Evolutionary conservation across 1,140 invertebrate genomes (phyloP).

Genomic region (Magallana gigas): DNA sequence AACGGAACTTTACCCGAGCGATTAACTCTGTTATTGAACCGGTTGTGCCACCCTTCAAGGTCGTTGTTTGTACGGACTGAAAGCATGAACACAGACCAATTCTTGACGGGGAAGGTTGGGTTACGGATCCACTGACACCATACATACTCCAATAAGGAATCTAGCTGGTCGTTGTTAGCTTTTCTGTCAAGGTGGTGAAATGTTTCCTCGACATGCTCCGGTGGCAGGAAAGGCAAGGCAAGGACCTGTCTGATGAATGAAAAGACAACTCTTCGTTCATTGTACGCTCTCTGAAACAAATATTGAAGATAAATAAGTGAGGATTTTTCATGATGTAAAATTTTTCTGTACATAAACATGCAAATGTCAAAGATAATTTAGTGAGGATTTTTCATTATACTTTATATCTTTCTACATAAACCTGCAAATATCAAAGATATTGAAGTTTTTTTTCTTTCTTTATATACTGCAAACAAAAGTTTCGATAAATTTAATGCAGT

Average conservation of each 20-base stretch:
- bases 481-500: neutral
- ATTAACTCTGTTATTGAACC: too few relatives aligned
- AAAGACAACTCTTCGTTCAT: slow-evolving; percentile 14
- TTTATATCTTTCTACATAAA: too few relatives aligned
- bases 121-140: slow-evolving; percentile 23
- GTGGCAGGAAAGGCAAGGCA: slow-evolving; percentile 36
- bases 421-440: too few relatives aligned
- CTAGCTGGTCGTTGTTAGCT: neutral
- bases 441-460: too few relatives aligned
- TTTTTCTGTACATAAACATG: too few relatives aligned
- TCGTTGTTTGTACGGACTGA: slow-evolving; percentile 3
- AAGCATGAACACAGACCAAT: slow-evolving; percentile 39
- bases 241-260: slow-evolving; percentile 25
- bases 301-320: too few relatives aligned
- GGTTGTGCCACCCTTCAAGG: too few relatives aligned
- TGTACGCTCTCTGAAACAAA: slow-evolving; percentile 28
- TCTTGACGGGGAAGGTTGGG: neutral
- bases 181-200: neutral
- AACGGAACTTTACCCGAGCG: too few relatives aligned
- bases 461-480: too few relatives aligned
- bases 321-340: too few relatives aligned
- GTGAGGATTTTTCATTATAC: too few relatives aligned
- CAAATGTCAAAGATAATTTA: too few relatives aligned
- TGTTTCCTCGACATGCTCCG: slow-evolving; percentile 5
- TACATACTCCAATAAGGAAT: slow-evolving; percentile 26